A percentile compares a stretch with the other conserved stretches of the same genome.
Conservation (phyloP, 2,888 invertebrate species). For the Aphidoletes aphidimyza region DNA sequence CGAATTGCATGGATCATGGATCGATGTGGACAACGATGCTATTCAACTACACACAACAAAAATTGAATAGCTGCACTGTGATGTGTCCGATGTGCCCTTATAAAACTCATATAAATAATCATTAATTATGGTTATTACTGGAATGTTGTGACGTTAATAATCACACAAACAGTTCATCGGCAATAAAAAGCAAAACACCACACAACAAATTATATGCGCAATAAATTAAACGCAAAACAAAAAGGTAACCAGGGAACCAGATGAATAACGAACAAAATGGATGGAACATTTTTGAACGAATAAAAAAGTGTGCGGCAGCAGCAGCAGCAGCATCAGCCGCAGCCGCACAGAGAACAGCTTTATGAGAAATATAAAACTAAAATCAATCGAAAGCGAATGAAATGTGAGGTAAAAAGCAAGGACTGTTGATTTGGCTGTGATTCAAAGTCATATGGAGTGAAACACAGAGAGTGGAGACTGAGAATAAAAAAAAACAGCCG, state of each 20-base stretch:
- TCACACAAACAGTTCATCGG: constrained; percentile 51
- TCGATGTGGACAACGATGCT: not conserved
- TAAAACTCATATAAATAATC: constrained; percentile 46
- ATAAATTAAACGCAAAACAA: constrained; percentile 11
- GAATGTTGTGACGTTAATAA: constrained; percentile 51
- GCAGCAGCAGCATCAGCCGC: too few relatives aligned
- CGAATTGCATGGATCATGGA: not conserved
- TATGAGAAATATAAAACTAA: constrained; percentile 45
- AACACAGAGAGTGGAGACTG: not conserved
- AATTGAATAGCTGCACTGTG: not conserved
- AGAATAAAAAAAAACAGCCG: not conserved
- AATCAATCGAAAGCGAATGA: constrained; percentile 42
- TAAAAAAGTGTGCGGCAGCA: not conserved
- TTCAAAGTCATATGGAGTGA: not conserved
- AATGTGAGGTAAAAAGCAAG: not conserved
- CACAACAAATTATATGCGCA: constrained; percentile 51
- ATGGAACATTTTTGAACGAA: not conserved
- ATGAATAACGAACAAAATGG: not conserved
- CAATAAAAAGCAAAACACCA: constrained; percentile 48
- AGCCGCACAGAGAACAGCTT: too few relatives aligned
- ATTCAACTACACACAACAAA: not conserved
- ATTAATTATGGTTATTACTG: constrained; percentile 48
- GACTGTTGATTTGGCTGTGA: not conserved
- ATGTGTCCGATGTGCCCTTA: constrained; percentile 36
- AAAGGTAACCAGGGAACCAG: not conserved